Conservation (phyloP, 2,113 vertebrate genomes). For the Penelope pileata region DNA sequence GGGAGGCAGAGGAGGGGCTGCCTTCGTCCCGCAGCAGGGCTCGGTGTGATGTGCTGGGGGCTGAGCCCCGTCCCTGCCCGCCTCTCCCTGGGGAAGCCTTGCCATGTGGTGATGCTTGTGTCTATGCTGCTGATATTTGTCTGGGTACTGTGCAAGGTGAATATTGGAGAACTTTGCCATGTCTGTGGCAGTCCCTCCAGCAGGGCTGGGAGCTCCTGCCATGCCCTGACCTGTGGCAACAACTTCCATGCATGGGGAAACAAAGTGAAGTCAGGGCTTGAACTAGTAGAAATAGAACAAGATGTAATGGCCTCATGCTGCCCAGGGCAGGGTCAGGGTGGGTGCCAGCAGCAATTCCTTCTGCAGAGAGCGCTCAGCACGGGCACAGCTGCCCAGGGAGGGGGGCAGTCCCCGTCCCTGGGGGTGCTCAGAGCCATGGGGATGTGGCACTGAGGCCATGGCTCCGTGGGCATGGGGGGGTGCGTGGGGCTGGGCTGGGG, state of each 20-base stretch:
- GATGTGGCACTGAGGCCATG: too few species aligned
- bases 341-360: too few species aligned
- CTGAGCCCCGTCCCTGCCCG: neutral
- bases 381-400: too few species aligned
- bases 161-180: too few species aligned
- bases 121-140: fast-evolving
- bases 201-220: fast-evolving
- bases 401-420: too few species aligned
- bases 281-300: neutral
- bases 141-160: fast-evolving
- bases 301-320: too few species aligned
- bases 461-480: too few species aligned
- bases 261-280: neutral
- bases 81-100: neutral
- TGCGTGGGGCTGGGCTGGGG: too few species aligned
- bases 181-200: fast-evolving
- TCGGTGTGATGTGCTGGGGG: neutral
- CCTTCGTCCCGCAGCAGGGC: neutral
- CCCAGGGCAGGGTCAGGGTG: too few species aligned
- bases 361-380: too few species aligned
- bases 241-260: neutral
- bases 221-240: too few species aligned
- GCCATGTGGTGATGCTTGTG: fast-evolving
- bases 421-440: too few species aligned
- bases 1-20: neutral